Evolutionary conservation across 2,888 invertebrate species (phyloP).

Genomic region (Drosophila pegasa): DNA sequence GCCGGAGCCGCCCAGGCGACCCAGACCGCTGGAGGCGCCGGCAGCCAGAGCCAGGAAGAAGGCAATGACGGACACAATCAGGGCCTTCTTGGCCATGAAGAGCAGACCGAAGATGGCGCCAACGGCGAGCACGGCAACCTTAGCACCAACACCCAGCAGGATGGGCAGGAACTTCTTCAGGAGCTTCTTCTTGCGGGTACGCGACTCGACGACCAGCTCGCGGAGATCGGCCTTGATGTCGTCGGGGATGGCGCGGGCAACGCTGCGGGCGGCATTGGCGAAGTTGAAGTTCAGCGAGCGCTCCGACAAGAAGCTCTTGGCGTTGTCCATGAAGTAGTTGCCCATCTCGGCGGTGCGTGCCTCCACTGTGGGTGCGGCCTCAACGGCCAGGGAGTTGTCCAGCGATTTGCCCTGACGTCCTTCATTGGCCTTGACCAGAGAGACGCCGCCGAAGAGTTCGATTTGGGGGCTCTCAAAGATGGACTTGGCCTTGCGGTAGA

Average conservation of each 20-base stretch:
- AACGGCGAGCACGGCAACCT: conserved; percentile 86
- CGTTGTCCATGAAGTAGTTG: conserved; percentile 86
- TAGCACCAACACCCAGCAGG: conserved; percentile 87
- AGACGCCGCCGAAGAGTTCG: conserved; percentile 87
- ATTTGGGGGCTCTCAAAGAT: conserved; percentile 87
- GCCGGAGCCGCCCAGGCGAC: conserved; percentile 78
- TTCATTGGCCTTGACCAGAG: conserved; percentile 84
- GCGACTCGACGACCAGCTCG: conserved; percentile 87
- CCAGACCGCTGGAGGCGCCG: conserved; percentile 82
- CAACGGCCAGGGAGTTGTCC: conserved; percentile 85
- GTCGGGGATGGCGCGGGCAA: conserved; percentile 86
- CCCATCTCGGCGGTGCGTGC: conserved; percentile 87
- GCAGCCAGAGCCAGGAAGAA: conserved; percentile 87
- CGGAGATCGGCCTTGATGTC: conserved; percentile 86
- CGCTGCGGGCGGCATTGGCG: conserved; percentile 84
- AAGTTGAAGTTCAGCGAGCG: conserved; percentile 86
- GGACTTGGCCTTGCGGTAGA: conserved; percentile 87
- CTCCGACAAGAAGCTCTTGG: conserved; percentile 86
- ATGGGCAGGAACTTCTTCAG: conserved; percentile 87
- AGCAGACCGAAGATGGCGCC: conserved; percentile 87
- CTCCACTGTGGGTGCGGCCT: conserved; percentile 85
- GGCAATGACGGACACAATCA: conserved; percentile 87
- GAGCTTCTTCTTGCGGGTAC: conserved; percentile 86
- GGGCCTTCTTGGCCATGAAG: conserved; percentile 88
- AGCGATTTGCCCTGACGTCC: conserved; percentile 85